Base-by-base conservation (phyloP, 2,888 invertebrate species). In the Ectemnius cavifrons region DNA sequence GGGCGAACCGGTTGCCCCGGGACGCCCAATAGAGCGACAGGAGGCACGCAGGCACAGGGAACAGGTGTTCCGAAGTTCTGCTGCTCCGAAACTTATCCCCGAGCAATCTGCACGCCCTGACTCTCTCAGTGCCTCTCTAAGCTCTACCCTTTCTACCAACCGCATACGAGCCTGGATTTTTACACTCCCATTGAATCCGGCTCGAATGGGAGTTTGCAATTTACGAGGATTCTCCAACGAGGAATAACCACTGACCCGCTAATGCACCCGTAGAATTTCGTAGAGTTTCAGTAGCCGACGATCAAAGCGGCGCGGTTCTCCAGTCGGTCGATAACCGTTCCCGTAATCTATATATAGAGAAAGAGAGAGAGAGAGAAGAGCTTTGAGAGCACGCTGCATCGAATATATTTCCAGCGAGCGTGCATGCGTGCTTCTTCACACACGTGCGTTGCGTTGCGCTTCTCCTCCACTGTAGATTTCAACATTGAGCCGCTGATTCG, bases 271-370 rank as follows among this genome's bases (percentile, higher is more conserved):
- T 66, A 47, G 67, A 59, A 49, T 68, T 81, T 72, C 69, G 61
- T 64, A 23, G 72, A 63, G 67, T 66, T 68, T 47, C 37, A 6
- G 61, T 47, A 20, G 64, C 57, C 78, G 60, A 81, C 77, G 79
- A 83, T 83, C 77, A 83, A 84, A 83, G 79, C 66, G 71, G 62
- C 59, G 78, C 59, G 78, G 74, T 77, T 81, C 78, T 72, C 37
- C 37, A 74, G 56, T 68, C 74, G 78, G 78, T 82, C 83, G 83
- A 84, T 78, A 78, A 74, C 83, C 84, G 78, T 62, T 37, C 68
- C 78, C 58, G 77, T 74, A 80, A 78, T 84, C 83, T 83, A 83
- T 84, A 84, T 83, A 84, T 84, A 83, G 84, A 70, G 63, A 74
- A 11, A 37, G 37, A 37, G 84, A 70, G 63, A 74, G 2, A 37